These are phyloP conservation scores for Callionymus lyra DNA, from an alignment of 2,113 vertebrate species.

Conservation along the genomic window DNA sequence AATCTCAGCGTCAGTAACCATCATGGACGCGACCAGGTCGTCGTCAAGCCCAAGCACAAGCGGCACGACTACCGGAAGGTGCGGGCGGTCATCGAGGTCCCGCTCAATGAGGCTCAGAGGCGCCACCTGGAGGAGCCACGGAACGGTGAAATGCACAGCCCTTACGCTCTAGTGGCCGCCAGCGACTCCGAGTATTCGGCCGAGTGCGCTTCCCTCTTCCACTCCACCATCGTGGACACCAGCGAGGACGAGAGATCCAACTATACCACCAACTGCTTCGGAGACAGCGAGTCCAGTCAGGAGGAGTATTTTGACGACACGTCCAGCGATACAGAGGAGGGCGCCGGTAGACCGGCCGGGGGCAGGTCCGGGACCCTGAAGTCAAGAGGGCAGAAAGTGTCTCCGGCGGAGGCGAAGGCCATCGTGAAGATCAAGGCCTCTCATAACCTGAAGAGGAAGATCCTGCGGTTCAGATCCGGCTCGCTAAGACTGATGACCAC, in stretches of 20 bases:
- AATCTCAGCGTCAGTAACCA: neutral
- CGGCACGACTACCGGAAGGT: constrained; percentile 72
- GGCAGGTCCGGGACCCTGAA: no score
- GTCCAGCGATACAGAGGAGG: constrained; percentile 79
- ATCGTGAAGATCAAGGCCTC: constrained; percentile 94
- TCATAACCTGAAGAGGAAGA: constrained; percentile 92
- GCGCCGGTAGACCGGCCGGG: no score
- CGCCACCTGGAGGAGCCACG: constrained; percentile 61
- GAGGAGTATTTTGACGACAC: constrained; percentile 80
- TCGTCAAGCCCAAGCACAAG: constrained; percentile 81
- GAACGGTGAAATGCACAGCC: constrained; percentile 10
- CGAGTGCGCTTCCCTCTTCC: constrained; percentile 87
- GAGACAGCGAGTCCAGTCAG: constrained; percentile 85
- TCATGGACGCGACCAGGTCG: constrained; percentile 48
- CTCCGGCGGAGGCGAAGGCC: constrained; percentile 72
- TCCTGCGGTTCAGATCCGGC: constrained; percentile 84
- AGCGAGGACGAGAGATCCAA: constrained; percentile 86
- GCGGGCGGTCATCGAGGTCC: constrained; percentile 68
- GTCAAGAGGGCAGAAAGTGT: no score
- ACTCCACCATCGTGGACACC: constrained; percentile 87
- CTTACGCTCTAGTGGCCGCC: constrained; percentile 33
- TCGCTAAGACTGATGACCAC: constrained; percentile 96
- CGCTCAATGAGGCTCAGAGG: constrained; percentile 72
- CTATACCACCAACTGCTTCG: constrained; percentile 89
- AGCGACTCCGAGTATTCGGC: constrained; percentile 94